phyloP scores from a whole-genome alignment of 2,797 vertebrate genomes.

The Chelon auratus region DNA sequence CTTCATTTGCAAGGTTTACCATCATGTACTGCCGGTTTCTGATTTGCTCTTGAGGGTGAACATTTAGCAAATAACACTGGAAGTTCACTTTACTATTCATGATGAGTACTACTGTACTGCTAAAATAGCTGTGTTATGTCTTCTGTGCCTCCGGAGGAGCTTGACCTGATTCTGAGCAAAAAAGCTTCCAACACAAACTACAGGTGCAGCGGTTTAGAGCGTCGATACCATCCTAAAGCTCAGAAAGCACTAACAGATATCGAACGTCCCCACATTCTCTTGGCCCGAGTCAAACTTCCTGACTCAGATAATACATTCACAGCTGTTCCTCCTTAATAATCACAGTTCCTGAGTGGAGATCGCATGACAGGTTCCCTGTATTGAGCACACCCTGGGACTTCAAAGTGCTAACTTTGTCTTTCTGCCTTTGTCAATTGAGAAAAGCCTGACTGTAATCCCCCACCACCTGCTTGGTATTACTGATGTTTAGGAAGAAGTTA shows the following conservation, averaged over 20 bases:
- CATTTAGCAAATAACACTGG: no score
- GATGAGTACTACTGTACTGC: not conserved
- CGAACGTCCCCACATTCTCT: not conserved
- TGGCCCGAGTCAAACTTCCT: slow-evolving; percentile 20
- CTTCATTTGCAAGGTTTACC: no score
- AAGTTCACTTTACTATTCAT: not conserved
- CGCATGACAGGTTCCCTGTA: slow-evolving; percentile 15
- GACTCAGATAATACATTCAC: slow-evolving; percentile 3
- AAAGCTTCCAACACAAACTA: not conserved
- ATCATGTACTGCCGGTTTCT: no score
- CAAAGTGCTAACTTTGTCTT: slow-evolving; percentile 19
- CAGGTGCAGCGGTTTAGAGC: not conserved
- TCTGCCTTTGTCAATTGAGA: slow-evolving; percentile 29
- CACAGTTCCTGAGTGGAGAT: slow-evolving; percentile 31
- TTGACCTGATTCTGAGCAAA: not conserved
- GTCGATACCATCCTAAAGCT: not conserved
- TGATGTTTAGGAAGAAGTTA: slow-evolving; percentile 17
- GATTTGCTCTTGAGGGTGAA: no score
- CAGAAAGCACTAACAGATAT: not conserved
- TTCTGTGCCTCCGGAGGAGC: not conserved
- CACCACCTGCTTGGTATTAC: slow-evolving; percentile 48
- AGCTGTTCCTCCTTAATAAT: slow-evolving; percentile 20
- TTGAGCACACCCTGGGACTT: not conserved
- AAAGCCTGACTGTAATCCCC: slow-evolving; percentile 42
- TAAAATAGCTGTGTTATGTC: no score